Evolutionary conservation across 1,140 invertebrate species (phyloP), one percentile per base, ranked within the genome.

Genomic region (Aphidius gifuensis): DNA sequence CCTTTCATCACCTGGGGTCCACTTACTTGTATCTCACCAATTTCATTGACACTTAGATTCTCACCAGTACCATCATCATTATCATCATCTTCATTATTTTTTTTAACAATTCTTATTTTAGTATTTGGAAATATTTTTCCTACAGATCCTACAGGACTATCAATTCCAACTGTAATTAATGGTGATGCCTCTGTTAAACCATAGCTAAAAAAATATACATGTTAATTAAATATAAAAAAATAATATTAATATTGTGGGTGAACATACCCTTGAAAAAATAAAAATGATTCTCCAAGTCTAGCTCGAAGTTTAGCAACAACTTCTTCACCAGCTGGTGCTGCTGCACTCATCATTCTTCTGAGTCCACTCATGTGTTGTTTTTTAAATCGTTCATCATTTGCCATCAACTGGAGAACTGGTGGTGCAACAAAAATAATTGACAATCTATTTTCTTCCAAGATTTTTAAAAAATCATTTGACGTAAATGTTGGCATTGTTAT

Each of bases 401-500:
- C 85, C 67, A 94, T 77, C 69, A 93, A 90, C n/a, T 87, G 79
- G 32, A 88, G 84, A 39, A 87, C 82, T 11, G 87, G 86, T 6
- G 87, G 87, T 32, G 86, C 87, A 5, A 84, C 21, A 64, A 84
- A 85, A 6, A 88, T 64, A 3, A 83, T 62, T 48, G 79, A 82
- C 9, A 81, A 79, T 68, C 82, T 79, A 67, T 87, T 76, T 23
- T 84, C 81, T 48, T 82, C 71, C 63, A 89, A 64, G 0, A 83
- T 64, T 23, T 83, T 75, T 8, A 87, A 68, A 54, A 86, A 86
- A 16, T 77, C 80, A 5, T 85, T 80, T 0, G 85, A 83, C 53
- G 83, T 80, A 68, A 94, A 94, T 73, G 84, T 84, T 0, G 89
- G 87, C 53, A 94, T 60, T 2, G 87, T 87, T 1, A 92, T 79